Percentiles rank a stretch among this genome's conserved stretches.
Conservation (phyloP, 2,888 invertebrate species). For the Hirtodrosophila alboralis region DNA sequence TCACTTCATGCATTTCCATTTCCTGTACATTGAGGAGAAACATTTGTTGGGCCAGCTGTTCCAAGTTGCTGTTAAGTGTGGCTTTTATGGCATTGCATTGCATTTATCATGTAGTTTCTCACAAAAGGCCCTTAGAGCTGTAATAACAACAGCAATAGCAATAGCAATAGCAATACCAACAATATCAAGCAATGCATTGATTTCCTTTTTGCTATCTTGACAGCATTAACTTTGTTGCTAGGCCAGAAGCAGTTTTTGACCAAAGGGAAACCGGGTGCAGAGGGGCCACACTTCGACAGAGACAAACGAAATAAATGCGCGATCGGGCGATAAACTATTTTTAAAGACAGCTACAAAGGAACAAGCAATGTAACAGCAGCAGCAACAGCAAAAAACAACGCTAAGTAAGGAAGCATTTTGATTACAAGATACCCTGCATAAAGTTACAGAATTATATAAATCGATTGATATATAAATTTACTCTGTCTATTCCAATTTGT, state of each 20-base stretch:
- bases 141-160: too few species aligned
- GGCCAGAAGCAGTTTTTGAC: slow-evolving; percentile 9
- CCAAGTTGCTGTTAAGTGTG: slow-evolving; percentile 45
- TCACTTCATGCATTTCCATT: slow-evolving; percentile 58
- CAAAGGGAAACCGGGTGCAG: not conserved
- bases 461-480: too few species aligned
- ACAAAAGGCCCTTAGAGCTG: slow-evolving; percentile 76
- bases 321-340: slow-evolving; percentile 80
- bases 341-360: slow-evolving; percentile 74
- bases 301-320: slow-evolving; percentile 79
- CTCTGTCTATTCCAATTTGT: too few species aligned
- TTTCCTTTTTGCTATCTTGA: slow-evolving; percentile 78
- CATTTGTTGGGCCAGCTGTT: slow-evolving; percentile 66
- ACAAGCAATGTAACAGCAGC: slow-evolving; percentile 48
- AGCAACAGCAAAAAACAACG: slow-evolving; percentile 17
- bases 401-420: slow-evolving; percentile 5
- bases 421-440: slow-evolving; percentile 19
- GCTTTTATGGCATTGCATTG: slow-evolving; percentile 62
- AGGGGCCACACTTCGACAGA: slow-evolving; percentile 73
- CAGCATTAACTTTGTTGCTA: slow-evolving; percentile 66
- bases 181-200: slow-evolving; percentile 60
- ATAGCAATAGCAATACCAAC: too few species aligned
- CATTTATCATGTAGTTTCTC: slow-evolving; percentile 72
- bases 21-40: slow-evolving; percentile 49
- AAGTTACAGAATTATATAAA: too few species aligned